These are phyloP conservation scores for Melanotaenia maccullochi DNA, from an alignment of 2,797 vertebrate genomes.

Conservation along the genomic window DNA sequence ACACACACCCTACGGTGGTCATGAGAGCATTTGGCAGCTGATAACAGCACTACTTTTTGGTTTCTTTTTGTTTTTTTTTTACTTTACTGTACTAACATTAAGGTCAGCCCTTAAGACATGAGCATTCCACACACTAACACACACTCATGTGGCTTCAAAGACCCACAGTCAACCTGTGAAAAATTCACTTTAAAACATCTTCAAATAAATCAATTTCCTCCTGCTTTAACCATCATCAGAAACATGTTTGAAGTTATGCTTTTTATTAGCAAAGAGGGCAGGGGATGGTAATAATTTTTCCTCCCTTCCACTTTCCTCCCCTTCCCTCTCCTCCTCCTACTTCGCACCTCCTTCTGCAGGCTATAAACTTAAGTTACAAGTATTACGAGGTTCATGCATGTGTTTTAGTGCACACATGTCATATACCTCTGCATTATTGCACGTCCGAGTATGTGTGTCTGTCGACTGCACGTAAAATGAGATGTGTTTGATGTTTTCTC, in stretches of 20 bases:
- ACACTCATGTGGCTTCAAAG: conserved; percentile 76
- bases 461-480: conserved; percentile 28
- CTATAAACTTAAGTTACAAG: conserved; percentile 77
- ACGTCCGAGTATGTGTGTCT: conserved; percentile 35
- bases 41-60: conserved; percentile 67
- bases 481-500: conserved; percentile 58
- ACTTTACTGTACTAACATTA: conserved; percentile 74
- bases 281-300: conserved; percentile 74
- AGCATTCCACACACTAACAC: conserved; percentile 65
- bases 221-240: conserved; percentile 82
- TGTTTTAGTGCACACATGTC: conserved; percentile 23
- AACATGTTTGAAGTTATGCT: conserved; percentile 83
- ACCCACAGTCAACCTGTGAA: conserved; percentile 77
- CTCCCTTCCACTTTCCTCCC: conserved; percentile 63
- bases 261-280: conserved; percentile 78
- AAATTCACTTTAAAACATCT: conserved; percentile 83
- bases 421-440: conserved; percentile 23
- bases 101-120: conserved; percentile 83
- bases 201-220: conserved; percentile 85
- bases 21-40: conserved; percentile 74
- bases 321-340: conserved; percentile 60
- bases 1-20: conserved; percentile 65
- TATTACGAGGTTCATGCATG: conserved; percentile 67
- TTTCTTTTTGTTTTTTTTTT: conserved; percentile 55
- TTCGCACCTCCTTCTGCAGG: conserved; percentile 69